A percentile compares a stretch with the other conserved stretches of the same genome.
Evolutionary conservation across 1,140 invertebrate species (phyloP).

Genomic region (Delia radicum): DNA sequence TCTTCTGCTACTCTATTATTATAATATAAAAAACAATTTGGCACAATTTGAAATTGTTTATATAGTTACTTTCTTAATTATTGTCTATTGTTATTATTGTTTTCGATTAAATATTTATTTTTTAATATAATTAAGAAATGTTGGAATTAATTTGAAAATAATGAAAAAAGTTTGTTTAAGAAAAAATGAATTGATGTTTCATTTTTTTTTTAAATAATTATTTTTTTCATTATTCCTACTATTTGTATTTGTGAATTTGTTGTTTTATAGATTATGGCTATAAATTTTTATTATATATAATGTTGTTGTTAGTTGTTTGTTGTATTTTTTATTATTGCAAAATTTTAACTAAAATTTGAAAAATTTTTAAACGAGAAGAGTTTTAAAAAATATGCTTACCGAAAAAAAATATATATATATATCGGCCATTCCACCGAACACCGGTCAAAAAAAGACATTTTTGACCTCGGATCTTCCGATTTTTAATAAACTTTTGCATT

Average conservation of each 20-base stretch:
- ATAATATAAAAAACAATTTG: too few relatives aligned
- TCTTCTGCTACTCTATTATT: too few relatives aligned
- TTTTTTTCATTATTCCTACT: background rate
- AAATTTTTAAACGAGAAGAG: too few relatives aligned
- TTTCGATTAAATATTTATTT: background rate
- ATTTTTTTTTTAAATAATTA: background rate
- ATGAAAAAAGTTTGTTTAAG: background rate
- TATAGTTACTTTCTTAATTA: constrained; percentile 6
- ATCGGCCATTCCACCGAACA: too few relatives aligned
- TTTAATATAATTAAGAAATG: background rate
- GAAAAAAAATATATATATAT: too few relatives aligned
- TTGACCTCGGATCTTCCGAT: too few relatives aligned
- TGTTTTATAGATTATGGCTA: constrained; percentile 33
- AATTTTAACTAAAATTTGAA: background rate
- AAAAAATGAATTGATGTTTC: background rate
- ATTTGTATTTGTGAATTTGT: constrained; percentile 11
- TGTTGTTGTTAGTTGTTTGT: background rate
- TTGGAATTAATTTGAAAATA: background rate
- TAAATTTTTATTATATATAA: background rate
- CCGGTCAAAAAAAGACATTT: too few relatives aligned
- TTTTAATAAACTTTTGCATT: too few relatives aligned
- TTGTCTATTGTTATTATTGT: constrained; percentile 2
- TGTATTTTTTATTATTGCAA: background rate
- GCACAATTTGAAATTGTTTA: background rate
- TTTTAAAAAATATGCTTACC: background rate